Evolutionary conservation across 1,140 invertebrate species (phyloP), one percentile per base, ranked within the genome.

Genomic region (Drosophila hydei): DNA sequence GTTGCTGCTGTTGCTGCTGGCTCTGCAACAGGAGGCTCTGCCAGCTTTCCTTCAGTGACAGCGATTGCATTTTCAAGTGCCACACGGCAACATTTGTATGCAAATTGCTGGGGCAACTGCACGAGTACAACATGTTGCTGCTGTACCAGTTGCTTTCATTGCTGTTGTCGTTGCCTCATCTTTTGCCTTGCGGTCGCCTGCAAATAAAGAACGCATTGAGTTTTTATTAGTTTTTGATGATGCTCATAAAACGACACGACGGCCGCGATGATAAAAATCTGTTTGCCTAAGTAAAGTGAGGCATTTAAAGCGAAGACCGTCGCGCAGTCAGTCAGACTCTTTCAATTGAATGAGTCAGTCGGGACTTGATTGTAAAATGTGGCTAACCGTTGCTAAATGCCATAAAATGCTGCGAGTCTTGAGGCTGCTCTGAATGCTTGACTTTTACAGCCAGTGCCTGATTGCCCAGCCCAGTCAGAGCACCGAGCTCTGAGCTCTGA

Each of bases 171-270:
- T 25, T 23, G 47, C 45, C 51, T 43, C 40, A 19, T 54, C 47
- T 73, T 19, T 69, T 59, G 75, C 60, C 48, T 74, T 33, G 54
- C 50, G 73, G 52, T 72, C 83, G 80, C 74, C 81, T 87, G 81
- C 81, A 87, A 87, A 87, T 87, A 87, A 87, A 87, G 79, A 87
- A 83, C 83, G 83, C 83, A 87, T 87, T 83, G 83, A 88, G 78
- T 88, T 87, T 87, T 87, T 87, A 87, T 87, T 87, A 87, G 83
- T 87, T 87, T 87, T 87, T 87, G 83, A 87, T 87, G 83, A 87
- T 88, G 83, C 75, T 78, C 83, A 87, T 87, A 87, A 87, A 87
- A 87, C 77, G 83, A 81, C 65, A 80, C 80, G 80, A 84, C 80
- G 80, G 71, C 79, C 70, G 71, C 69, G 75, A 80, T 88, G 81